Conservation (phyloP, 2,113 vertebrate genomes). For the Microcebus ravelobensis region DNA sequence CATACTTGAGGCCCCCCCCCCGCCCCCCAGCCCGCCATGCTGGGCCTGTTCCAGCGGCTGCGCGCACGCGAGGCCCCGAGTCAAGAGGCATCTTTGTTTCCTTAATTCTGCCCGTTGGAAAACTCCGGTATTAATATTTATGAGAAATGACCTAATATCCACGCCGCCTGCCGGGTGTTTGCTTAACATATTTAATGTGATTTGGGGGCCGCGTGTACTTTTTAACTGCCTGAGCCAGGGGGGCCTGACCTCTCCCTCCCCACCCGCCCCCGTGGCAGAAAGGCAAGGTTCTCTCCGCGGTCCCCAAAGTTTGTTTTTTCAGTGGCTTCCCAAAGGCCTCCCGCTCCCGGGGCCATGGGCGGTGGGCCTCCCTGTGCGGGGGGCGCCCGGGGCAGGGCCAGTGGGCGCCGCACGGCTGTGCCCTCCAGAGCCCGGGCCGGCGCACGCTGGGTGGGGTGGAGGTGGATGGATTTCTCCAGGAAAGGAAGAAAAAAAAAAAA, state of each 20-base stretch:
- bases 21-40: neutral
- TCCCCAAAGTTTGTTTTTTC: neutral
- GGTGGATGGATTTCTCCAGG: neutral
- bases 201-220: slow-evolving; percentile 75
- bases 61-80: slow-evolving; percentile 48
- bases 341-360: neutral
- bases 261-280: neutral
- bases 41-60: slow-evolving; percentile 70
- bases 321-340: neutral
- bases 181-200: slow-evolving; percentile 76
- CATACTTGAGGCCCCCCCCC: neutral
- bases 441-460: rapidly evolving
- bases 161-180: slow-evolving; percentile 71
- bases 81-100: slow-evolving; percentile 82
- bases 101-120: slow-evolving; percentile 77
- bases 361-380: rapidly evolving
- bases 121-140: slow-evolving; percentile 83
- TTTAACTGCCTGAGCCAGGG: slow-evolving; percentile 62
- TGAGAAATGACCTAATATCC: slow-evolving; percentile 82
- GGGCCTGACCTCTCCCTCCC: slow-evolving; percentile 6
- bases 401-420: neutral
- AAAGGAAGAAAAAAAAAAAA: neutral
- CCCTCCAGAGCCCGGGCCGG: rapidly evolving
- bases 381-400: rapidly evolving
- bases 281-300: rapidly evolving